These are phyloP conservation scores for Zhuqinia jingwanae DNA, from an alignment of 2,888 invertebrate genomes.

Conservation along the genomic window DNA sequence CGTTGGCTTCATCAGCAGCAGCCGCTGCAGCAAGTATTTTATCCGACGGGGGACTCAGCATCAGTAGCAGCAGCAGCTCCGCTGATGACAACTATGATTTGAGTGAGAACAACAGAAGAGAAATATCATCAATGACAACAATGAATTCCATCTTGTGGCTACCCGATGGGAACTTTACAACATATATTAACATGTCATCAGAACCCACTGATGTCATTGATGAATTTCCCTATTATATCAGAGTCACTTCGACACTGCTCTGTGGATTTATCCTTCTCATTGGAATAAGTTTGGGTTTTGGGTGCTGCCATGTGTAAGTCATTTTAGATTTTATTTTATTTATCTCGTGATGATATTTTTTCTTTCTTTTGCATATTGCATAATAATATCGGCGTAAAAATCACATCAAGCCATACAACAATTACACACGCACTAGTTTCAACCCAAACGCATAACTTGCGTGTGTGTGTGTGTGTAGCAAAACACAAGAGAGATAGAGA, in stretches of 20 bases:
- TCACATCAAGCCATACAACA: too few relatives aligned
- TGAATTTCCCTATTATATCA: slow-evolving; percentile 90
- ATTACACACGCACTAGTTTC: not conserved
- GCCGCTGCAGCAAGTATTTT: not conserved
- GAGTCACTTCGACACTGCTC: slow-evolving; percentile 92
- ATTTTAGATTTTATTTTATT: slow-evolving; percentile 28
- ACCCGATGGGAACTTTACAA: slow-evolving; percentile 51
- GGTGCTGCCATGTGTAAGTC: slow-evolving; percentile 97
- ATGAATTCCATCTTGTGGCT: slow-evolving; percentile 39
- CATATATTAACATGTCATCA: slow-evolving; percentile 40
- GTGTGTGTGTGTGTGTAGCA: too few relatives aligned
- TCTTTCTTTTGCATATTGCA: not conserved
- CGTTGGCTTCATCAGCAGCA: not conserved
- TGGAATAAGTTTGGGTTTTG: slow-evolving; percentile 94
- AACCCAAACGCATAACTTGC: not conserved
- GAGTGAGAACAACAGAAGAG: slow-evolving; percentile 48
- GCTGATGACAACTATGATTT: slow-evolving; percentile 57
- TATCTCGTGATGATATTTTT: not conserved
- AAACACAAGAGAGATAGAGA: slow-evolving; percentile 1
- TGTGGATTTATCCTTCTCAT: slow-evolving; percentile 94
- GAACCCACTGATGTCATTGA: slow-evolving; percentile 56
- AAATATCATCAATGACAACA: slow-evolving; percentile 20
- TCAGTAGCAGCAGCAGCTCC: not conserved
- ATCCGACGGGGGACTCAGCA: slow-evolving; percentile 8
- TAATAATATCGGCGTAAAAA: too few relatives aligned